phyloP scores from a whole-genome alignment of 2,113 vertebrate genomes.

The Phalacrocorax carbo region DNA sequence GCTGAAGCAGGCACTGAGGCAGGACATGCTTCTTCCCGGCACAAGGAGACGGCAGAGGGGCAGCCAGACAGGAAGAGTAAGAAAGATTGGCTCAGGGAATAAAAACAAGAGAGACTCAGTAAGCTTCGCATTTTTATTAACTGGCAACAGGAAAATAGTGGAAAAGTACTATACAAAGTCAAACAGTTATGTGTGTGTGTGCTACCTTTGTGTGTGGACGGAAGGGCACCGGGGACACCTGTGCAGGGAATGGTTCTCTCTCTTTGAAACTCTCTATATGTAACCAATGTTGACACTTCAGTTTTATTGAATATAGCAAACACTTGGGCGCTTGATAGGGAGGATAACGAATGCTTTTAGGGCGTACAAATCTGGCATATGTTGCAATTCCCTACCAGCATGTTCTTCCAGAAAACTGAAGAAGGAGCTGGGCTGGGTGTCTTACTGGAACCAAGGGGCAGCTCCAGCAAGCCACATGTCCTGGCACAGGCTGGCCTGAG shows the following conservation, averaged over 20 bases:
- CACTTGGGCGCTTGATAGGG: background rate
- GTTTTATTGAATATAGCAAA: background rate
- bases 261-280: background rate
- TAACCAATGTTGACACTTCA: background rate
- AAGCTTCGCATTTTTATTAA: constrained; percentile 16
- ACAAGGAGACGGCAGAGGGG: background rate
- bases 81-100: background rate
- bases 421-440: background rate
- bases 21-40: background rate
- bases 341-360: background rate
- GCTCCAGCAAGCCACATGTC: background rate
- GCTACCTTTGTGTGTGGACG: background rate
- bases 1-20: background rate
- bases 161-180: constrained; percentile 9
- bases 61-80: background rate
- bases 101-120: background rate
- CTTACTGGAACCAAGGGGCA: accelerated
- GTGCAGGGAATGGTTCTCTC: background rate
- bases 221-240: background rate
- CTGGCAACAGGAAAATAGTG: background rate
- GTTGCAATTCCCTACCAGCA: background rate
- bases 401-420: background rate
- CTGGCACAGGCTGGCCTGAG: background rate
- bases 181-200: background rate
- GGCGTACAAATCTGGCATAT: background rate